A percentile compares a stretch with the other conserved stretches of the same genome.
These are phyloP conservation scores for Euthynnus affinis DNA, from an alignment of 2,797 vertebrate species.

Conservation along the genomic window DNA sequence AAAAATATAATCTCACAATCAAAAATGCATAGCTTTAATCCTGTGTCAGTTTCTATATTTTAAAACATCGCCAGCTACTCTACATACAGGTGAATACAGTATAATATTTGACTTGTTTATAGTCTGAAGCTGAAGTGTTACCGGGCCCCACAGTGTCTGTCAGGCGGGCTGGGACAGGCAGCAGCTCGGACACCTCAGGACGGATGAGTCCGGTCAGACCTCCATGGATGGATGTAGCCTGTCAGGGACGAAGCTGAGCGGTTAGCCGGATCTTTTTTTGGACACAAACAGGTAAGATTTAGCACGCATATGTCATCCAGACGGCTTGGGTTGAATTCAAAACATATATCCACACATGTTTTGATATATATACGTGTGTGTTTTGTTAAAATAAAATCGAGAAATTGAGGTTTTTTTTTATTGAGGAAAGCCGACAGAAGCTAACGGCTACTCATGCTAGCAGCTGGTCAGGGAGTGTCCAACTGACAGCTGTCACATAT, in stretches of 20 bases:
- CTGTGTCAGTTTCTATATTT: neutral
- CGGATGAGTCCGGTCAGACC: slow-evolving; percentile 41
- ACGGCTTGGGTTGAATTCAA: fast-evolving
- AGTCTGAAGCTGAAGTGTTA: neutral
- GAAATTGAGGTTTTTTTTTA: neutral
- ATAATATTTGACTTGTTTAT: fast-evolving
- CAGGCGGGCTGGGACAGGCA: slow-evolving; percentile 59
- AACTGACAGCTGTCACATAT: slow-evolving; percentile 35
- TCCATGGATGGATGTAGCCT: slow-evolving; percentile 64
- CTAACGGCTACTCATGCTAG: slow-evolving; percentile 61
- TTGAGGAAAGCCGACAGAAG: slow-evolving; percentile 12
- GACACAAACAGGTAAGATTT: slow-evolving; percentile 55
- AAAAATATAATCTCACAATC: neutral
- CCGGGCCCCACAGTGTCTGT: neutral
- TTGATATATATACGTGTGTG: neutral
- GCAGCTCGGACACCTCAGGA: slow-evolving; percentile 65
- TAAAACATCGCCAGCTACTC: neutral
- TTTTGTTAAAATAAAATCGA: neutral
- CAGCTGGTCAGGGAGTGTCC: slow-evolving; percentile 68
- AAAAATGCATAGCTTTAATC: too few relatives aligned
- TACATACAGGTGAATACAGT: neutral
- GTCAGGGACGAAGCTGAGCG: slow-evolving; percentile 47
- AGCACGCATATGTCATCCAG: fast-evolving
- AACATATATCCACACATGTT: neutral
- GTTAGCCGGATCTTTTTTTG: slow-evolving; percentile 37